Base-by-base conservation (phyloP, 2,113 vertebrate genomes). In the Hystrix cristata region DNA sequence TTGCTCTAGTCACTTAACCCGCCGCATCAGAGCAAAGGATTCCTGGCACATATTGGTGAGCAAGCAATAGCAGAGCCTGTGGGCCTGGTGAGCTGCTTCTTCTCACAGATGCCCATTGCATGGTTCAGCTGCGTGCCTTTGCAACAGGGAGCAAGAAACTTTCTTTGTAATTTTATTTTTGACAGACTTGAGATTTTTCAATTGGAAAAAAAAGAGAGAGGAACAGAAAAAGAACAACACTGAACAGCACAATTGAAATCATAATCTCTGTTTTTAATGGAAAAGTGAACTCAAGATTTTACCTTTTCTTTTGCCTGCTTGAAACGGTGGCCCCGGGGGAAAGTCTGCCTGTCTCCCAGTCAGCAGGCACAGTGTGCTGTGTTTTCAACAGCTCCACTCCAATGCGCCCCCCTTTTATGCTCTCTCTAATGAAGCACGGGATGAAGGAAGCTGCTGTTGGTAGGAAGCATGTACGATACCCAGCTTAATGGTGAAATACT, bases 221-320 rank as follows among this genome's bases (percentile, higher is more conserved):
- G 19, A 11, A 53, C 46, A 25, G 29, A 60, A 6, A 43, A 21
- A 43, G 12, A 91, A 65, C 38, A 78, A 80, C 34, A 64, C 5
- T 62, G 67, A 86, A 78, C 43, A 74, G 29, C 7, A 48, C 46
- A 27, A 46, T 90, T 0, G 2, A 94, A 95, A 96, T 90, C 69
- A 78, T 86, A 69, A 72, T 97, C 64, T 89, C 15, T 72, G 86
- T n/a, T 90, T 96, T 95, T 79, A 91, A 80, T 81, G 55, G 18
- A 87, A 96, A 95, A 83, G 27, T 62, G 72, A 96, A 78, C 60
- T 92, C 12, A 55, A 59, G 48, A 86, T 82, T 97, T 95, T 82
- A 80, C 88, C 71, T 96, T 74, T 90, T 59, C 43, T 90, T 71
- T 48, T 53, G 59, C 80, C 34, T 53, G 59, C 23, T 82, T 94